A percentile compares a stretch with the other conserved stretches of the same genome.
These are phyloP conservation scores for Arenaria interpres DNA, from an alignment of 2,113 vertebrate genomes.

Conservation along the genomic window DNA sequence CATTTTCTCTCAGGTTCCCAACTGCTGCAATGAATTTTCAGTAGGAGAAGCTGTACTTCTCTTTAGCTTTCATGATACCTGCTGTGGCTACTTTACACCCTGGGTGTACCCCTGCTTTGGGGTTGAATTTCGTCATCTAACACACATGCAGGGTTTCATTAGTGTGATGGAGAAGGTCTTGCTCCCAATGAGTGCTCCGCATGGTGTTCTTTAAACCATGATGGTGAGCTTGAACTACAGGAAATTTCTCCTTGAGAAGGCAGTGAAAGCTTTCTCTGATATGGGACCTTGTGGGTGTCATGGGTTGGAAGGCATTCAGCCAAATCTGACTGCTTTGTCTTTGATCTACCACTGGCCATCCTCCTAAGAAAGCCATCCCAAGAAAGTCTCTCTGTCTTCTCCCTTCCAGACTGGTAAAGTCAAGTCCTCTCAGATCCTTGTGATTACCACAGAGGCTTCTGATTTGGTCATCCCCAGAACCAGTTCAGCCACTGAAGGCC, in stretches of 20 bases:
- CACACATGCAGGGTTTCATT: not conserved
- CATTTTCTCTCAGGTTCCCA: not conserved
- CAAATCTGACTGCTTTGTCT: not conserved
- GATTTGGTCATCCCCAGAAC: not conserved
- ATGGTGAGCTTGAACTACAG: not conserved
- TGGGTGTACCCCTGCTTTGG: not conserved
- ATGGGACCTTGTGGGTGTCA: not conserved
- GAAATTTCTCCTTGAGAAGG: not conserved
- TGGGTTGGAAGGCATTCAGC: not conserved
- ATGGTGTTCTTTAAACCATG: not conserved
- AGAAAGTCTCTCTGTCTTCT: constrained; percentile 4
- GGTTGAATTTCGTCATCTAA: not conserved
- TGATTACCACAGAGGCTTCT: constrained; percentile 6
- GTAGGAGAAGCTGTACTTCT: not conserved
- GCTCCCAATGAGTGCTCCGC: accelerated
- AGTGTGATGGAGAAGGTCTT: not conserved
- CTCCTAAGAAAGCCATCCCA: not conserved
- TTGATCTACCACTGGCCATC: not conserved
- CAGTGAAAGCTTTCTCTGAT: not conserved
- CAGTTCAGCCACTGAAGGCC: not conserved
- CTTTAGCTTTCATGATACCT: not conserved
- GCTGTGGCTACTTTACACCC: not conserved
- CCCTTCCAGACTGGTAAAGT: not conserved
- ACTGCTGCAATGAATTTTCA: not conserved
- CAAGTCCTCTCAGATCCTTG: not conserved